phyloP scores from a whole-genome alignment of 2,113 vertebrate species.

The Elephantulus edwardii region DNA sequence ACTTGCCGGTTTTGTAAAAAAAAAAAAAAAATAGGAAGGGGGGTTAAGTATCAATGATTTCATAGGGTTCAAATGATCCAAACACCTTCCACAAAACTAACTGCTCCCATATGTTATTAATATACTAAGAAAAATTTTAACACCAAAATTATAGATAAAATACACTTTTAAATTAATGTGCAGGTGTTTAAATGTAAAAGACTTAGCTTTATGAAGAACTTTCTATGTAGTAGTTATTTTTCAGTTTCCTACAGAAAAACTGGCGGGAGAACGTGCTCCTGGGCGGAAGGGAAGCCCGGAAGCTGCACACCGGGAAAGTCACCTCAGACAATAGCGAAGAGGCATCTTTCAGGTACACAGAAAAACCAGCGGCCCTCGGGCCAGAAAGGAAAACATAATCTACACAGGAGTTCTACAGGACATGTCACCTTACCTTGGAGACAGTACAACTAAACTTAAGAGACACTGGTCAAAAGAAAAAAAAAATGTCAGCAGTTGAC shows the following conservation, averaged over 20 bases:
- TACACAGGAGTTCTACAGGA: too few species aligned
- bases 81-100: background rate
- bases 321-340: too few species aligned
- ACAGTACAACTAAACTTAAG: too few species aligned
- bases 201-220: background rate
- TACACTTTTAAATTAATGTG: background rate
- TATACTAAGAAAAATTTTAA: background rate
- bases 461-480: too few species aligned
- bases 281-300: too few species aligned
- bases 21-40: background rate
- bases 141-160: background rate
- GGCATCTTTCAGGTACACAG: too few species aligned
- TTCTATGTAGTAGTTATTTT: background rate
- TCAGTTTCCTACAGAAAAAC: constrained; percentile 18
- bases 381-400: too few species aligned
- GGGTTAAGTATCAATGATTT: background rate
- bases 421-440: too few species aligned
- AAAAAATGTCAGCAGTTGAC: too few species aligned
- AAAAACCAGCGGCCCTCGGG: too few species aligned
- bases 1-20: background rate
- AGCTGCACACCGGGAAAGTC: too few species aligned
- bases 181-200: background rate
- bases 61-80: background rate
- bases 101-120: background rate
- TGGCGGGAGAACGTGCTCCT: too few species aligned